phyloP scores from a whole-genome alignment of 2,888 invertebrate species.

The Macrophya annulata region DNA sequence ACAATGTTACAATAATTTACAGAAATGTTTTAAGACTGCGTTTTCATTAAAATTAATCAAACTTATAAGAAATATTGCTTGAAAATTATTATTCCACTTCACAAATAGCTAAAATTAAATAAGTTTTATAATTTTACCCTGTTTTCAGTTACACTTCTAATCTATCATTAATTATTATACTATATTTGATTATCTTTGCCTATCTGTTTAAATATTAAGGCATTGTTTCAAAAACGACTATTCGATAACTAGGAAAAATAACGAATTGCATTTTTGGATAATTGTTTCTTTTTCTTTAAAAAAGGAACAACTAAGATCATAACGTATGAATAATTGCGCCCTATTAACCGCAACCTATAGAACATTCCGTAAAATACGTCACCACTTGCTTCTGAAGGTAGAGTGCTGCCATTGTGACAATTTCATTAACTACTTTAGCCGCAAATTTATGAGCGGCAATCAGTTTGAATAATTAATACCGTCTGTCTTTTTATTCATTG shows the following conservation, averaged over 20 bases:
- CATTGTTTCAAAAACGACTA: background rate
- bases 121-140: slow-evolving; percentile 43
- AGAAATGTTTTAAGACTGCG: slow-evolving; percentile 35
- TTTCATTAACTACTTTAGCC: slow-evolving; percentile 24
- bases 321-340: background rate
- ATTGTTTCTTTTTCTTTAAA: background rate
- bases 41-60: slow-evolving; percentile 42
- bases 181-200: background rate
- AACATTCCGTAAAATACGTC: background rate
- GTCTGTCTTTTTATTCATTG: background rate
- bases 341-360: background rate
- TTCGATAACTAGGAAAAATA: background rate
- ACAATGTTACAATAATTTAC: slow-evolving; percentile 43
- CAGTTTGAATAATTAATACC: background rate
- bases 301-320: background rate
- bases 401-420: background rate
- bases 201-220: background rate
- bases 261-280: background rate
- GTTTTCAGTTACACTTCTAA: slow-evolving; percentile 29
- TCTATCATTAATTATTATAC: background rate
- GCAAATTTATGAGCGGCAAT: background rate
- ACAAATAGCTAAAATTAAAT: background rate
- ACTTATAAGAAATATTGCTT: slow-evolving; percentile 35
- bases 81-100: slow-evolving; percentile 22
- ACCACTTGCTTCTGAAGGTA: background rate